These are phyloP conservation scores for Ormyrus rosae DNA, from an alignment of 2,888 invertebrate species.

Conservation along the genomic window DNA sequence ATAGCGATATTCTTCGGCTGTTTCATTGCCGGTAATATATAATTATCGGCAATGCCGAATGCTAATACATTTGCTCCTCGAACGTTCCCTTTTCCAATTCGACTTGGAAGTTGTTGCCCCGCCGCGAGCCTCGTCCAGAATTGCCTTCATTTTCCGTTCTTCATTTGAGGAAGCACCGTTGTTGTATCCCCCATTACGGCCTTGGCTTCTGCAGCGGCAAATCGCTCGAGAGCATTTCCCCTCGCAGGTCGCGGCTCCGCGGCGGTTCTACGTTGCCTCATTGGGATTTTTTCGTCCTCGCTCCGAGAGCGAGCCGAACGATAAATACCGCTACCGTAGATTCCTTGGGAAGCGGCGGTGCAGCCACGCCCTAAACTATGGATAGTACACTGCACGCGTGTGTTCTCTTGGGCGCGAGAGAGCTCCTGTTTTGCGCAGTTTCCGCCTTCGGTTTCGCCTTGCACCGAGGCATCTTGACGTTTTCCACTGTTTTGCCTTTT, in stretches of 20 bases:
- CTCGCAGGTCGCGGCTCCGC: not conserved
- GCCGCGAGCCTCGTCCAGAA: not conserved
- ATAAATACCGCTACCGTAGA: conserved; percentile 14
- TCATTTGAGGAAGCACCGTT: not conserved
- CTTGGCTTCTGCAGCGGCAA: not conserved
- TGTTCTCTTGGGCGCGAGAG: not conserved
- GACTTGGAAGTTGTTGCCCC: too few relatives aligned
- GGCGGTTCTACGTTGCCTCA: not conserved
- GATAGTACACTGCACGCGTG: not conserved
- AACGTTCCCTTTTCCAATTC: too few relatives aligned
- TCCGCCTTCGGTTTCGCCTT: not conserved
- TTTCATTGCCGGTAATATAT: too few relatives aligned
- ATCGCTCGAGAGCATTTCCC: not conserved
- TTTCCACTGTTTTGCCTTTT: not conserved
- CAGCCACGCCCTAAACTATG: conserved; percentile 8
- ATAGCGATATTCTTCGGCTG: too few relatives aligned
- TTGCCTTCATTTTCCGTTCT: not conserved
- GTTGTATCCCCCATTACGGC: not conserved
- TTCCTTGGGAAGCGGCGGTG: not conserved
- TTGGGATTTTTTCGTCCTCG: too few relatives aligned
- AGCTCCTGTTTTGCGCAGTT: not conserved
- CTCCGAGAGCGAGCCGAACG: too few relatives aligned
- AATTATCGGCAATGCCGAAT: too few relatives aligned
- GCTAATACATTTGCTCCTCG: too few relatives aligned
- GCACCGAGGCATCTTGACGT: not conserved